A percentile compares a stretch with the other conserved stretches of the same genome.
Evolutionary conservation across 2,888 invertebrate species (phyloP).

Genomic region (Conomelus anceps): DNA sequence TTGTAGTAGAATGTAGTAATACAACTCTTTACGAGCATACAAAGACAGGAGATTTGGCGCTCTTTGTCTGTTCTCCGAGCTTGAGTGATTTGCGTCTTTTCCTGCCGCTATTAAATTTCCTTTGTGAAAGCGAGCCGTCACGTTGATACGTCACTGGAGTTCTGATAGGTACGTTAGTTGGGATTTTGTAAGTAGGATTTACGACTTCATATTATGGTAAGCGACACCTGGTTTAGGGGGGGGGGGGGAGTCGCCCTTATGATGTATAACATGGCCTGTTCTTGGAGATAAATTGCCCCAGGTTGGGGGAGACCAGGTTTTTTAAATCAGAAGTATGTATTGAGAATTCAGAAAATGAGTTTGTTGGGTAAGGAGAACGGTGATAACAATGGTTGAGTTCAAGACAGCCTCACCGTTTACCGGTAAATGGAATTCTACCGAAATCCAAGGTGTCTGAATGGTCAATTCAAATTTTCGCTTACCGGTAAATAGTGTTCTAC

Average conservation of each 20-base stretch:
- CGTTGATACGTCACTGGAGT: not conserved
- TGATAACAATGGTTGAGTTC: too few species aligned
- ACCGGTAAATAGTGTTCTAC: too few species aligned
- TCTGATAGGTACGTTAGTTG: not conserved
- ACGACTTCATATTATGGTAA: not conserved
- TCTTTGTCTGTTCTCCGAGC: not conserved
- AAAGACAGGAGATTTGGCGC: not conserved
- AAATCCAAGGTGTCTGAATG: too few species aligned
- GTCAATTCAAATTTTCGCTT: too few species aligned
- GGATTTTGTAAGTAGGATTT: not conserved
- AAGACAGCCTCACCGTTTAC: too few species aligned
- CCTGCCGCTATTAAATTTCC: not conserved
- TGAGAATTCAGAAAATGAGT: not conserved
- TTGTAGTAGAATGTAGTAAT: not conserved
- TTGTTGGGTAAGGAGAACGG: too few species aligned
- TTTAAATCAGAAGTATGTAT: not conserved
- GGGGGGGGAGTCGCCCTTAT: not conserved
- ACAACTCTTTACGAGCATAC: not conserved
- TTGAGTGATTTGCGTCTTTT: not conserved
- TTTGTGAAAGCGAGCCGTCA: not conserved
- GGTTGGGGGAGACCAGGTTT: not conserved
- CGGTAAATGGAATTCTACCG: too few species aligned
- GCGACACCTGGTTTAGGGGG: not conserved
- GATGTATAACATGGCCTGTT: not conserved
- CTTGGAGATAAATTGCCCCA: not conserved